phyloP scores from a whole-genome alignment of 2,113 vertebrate genomes.

The Galemys pyrenaicus region DNA sequence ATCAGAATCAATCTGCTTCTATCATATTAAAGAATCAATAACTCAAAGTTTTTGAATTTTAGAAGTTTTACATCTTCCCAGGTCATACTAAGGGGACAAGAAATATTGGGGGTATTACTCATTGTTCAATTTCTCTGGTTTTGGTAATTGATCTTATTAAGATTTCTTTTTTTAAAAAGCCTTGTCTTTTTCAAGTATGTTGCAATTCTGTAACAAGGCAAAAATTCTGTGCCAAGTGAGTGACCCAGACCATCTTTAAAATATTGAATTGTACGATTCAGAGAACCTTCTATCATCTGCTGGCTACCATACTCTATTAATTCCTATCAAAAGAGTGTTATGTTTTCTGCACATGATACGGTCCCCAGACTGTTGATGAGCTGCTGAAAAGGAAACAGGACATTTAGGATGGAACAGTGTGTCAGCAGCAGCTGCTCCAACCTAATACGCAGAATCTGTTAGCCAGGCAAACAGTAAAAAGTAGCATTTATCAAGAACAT shows the following conservation, averaged over 20 bases:
- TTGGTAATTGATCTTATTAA: background rate
- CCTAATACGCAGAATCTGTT: conserved; percentile 52
- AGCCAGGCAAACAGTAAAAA: conserved; percentile 67
- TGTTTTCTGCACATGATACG: background rate
- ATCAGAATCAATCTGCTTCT: background rate
- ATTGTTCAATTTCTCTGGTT: background rate
- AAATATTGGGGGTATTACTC: background rate
- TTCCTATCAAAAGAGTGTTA: conserved; percentile 53
- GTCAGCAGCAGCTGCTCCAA: conserved; percentile 63
- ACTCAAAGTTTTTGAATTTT: background rate
- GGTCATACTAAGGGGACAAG: background rate
- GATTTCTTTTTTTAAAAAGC: background rate
- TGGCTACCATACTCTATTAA: conserved; percentile 23
- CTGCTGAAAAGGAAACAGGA: conserved; percentile 16
- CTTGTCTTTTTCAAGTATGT: background rate
- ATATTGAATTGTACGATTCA: background rate
- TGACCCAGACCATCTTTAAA: background rate
- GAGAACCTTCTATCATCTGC: background rate
- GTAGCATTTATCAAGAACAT: conserved; percentile 67
- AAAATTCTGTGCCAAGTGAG: background rate
- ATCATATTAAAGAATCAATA: background rate
- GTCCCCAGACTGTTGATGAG: background rate
- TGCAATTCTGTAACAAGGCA: background rate
- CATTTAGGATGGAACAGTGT: conserved; percentile 2
- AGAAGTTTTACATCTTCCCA: background rate